These are phyloP conservation scores for Lordiphosa andalusiaca DNA, from an alignment of 2,888 invertebrate genomes.

Conservation along the genomic window DNA sequence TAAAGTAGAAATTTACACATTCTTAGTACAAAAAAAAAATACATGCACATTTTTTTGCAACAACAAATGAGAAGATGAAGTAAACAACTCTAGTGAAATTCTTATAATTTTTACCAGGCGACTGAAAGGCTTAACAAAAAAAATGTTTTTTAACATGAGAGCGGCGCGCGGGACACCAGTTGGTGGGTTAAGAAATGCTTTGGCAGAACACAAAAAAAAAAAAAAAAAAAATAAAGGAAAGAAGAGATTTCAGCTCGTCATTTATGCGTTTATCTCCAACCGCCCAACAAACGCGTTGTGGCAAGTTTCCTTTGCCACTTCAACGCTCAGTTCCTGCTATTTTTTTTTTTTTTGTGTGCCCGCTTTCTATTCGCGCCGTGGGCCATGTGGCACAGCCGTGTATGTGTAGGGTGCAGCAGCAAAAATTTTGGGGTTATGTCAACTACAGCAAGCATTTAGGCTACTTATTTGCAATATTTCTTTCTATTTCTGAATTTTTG, in stretches of 20 bases:
- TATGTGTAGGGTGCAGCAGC: slow-evolving; percentile 29
- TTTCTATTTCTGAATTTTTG: too few relatives aligned
- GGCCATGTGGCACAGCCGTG: slow-evolving; percentile 4
- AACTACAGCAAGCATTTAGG: too few relatives aligned
- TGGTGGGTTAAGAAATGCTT: slow-evolving; percentile 57
- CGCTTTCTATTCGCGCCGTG: slow-evolving; percentile 11
- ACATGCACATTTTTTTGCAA: slow-evolving; percentile 11
- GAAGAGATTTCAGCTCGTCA: slow-evolving; percentile 67
- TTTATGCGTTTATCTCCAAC: slow-evolving; percentile 71
- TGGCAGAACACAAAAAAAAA: slow-evolving; percentile 40
- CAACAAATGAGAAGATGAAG: slow-evolving; percentile 34
- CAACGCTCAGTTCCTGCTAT: slow-evolving; percentile 7
- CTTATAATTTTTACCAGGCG: slow-evolving; percentile 71
- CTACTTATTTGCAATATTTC: too few relatives aligned
- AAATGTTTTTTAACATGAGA: slow-evolving; percentile 67
- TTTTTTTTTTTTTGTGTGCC: slow-evolving; percentile 5
- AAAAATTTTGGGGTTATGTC: background rate
- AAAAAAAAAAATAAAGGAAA: slow-evolving; percentile 28
- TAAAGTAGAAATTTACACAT: slow-evolving; percentile 75
- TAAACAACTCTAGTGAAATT: slow-evolving; percentile 69
- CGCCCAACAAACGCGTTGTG: slow-evolving; percentile 56
- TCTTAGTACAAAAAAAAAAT: slow-evolving; percentile 58
- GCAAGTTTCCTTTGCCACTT: slow-evolving; percentile 30
- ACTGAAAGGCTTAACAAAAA: slow-evolving; percentile 68
- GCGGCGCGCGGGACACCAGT: slow-evolving; percentile 4